These are phyloP conservation scores for Cathartes aura DNA, from an alignment of 2,113 vertebrate genomes.

Conservation along the genomic window DNA sequence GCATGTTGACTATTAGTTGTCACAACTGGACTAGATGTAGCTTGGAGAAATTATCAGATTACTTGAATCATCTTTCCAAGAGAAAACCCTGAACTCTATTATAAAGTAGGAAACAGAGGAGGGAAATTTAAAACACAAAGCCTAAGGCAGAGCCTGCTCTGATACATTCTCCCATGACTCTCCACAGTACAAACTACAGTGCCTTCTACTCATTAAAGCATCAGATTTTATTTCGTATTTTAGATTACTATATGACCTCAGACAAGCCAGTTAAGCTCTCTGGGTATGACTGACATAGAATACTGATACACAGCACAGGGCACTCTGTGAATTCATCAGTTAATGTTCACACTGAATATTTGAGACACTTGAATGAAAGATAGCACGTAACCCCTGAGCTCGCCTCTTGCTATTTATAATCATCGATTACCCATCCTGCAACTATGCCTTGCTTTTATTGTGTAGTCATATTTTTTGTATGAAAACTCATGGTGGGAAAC, in stretches of 20 bases:
- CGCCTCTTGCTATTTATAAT: background rate
- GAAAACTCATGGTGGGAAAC: background rate
- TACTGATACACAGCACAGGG: background rate
- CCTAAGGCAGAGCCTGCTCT: background rate
- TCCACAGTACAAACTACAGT: background rate
- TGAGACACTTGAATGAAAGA: background rate
- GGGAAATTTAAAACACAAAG: background rate
- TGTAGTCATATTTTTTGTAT: background rate
- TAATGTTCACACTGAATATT: background rate
- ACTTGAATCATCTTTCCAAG: background rate
- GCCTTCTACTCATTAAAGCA: background rate
- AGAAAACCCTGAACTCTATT: background rate
- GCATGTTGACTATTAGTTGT: background rate
- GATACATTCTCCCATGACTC: background rate
- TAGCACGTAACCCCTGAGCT: background rate
- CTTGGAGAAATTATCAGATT: background rate
- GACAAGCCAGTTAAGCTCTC: background rate
- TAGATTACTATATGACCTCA: background rate
- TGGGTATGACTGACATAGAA: background rate
- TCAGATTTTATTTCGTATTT: background rate
- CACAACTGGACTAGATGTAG: background rate
- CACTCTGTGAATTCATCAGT: background rate
- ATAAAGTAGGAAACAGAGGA: background rate
- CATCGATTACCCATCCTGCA: background rate
- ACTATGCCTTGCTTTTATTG: background rate